Conservation (phyloP, 2,797 vertebrate genomes). For the Liasis olivaceus region DNA sequence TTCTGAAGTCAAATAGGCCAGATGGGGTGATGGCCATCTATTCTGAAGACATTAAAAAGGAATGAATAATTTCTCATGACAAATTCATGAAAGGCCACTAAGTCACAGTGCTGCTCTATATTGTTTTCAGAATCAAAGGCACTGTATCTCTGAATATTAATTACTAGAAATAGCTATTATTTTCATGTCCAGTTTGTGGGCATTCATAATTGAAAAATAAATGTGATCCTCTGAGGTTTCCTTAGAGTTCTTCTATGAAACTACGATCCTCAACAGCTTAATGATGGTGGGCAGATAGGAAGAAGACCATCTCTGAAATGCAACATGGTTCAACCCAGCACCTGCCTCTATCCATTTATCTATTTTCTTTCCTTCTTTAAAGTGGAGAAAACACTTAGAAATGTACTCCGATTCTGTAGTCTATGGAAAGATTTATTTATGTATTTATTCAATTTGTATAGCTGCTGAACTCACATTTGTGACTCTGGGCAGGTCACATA, state of each 20-base stretch:
- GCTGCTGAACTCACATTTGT: not conserved
- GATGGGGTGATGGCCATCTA: not conserved
- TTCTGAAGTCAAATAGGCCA: not conserved
- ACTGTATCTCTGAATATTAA: not conserved
- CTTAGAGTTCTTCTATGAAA: not conserved
- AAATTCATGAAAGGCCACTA: not conserved
- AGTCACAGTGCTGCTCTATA: not conserved
- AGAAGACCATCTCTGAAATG: not conserved
- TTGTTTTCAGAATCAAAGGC: not conserved
- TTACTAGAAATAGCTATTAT: not conserved
- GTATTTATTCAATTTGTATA: not conserved
- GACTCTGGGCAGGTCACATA: not conserved
- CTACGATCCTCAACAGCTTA: not conserved
- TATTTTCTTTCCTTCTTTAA: not conserved
- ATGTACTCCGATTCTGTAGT: not conserved
- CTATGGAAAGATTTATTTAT: not conserved
- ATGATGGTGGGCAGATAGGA: not conserved
- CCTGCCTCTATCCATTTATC: not conserved
- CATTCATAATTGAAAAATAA: not conserved
- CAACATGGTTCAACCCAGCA: not conserved
- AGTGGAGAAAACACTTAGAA: not conserved
- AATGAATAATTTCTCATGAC: not conserved
- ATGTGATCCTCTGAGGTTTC: not conserved
- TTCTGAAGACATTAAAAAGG: not conserved
- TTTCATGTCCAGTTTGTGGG: not conserved